phyloP scores from a whole-genome alignment of 2,888 invertebrate species.

The Ditula angustiorana region DNA sequence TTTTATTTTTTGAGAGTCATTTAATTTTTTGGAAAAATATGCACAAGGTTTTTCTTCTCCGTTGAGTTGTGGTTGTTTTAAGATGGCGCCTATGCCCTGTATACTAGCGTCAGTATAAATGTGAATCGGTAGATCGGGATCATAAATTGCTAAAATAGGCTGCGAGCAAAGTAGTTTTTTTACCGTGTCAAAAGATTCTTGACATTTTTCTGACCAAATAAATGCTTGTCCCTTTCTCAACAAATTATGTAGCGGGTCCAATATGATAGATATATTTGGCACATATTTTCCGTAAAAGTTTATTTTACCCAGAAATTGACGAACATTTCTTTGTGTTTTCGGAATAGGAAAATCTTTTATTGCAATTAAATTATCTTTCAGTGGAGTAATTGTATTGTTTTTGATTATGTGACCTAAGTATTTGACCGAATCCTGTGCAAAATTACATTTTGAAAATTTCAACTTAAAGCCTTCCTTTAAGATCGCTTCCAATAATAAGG shows the following conservation, averaged over 20 bases:
- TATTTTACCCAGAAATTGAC: constrained; percentile 39
- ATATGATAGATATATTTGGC: constrained; percentile 41
- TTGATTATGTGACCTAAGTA: constrained; percentile 46
- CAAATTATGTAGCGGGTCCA: constrained; percentile 47
- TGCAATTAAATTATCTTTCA: constrained; percentile 46
- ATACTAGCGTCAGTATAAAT: constrained; percentile 41
- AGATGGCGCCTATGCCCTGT: constrained; percentile 35
- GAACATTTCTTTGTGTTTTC: constrained; percentile 36
- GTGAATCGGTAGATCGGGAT: constrained; percentile 31
- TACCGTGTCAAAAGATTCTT: constrained; percentile 27
- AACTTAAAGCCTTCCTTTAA: too few relatives aligned
- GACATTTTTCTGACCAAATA: too few relatives aligned
- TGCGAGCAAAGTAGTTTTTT: constrained; percentile 35
- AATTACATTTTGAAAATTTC: constrained; percentile 41
- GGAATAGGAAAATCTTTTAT: constrained; percentile 45
- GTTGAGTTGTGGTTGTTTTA: constrained; percentile 36
- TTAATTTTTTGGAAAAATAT: constrained; percentile 1
- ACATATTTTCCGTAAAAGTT: constrained; percentile 38
- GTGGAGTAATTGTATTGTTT: constrained; percentile 44
- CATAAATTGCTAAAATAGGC: constrained; percentile 41
- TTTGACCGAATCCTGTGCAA: constrained; percentile 43
- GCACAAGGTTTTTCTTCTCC: constrained; percentile 23
- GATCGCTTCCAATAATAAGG: too few relatives aligned
- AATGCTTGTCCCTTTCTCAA: constrained; percentile 42
- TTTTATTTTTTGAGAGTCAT: constrained; percentile 38